Conservation (phyloP, 23 tunicate genomes). For the Halocynthia roretzi region DNA sequence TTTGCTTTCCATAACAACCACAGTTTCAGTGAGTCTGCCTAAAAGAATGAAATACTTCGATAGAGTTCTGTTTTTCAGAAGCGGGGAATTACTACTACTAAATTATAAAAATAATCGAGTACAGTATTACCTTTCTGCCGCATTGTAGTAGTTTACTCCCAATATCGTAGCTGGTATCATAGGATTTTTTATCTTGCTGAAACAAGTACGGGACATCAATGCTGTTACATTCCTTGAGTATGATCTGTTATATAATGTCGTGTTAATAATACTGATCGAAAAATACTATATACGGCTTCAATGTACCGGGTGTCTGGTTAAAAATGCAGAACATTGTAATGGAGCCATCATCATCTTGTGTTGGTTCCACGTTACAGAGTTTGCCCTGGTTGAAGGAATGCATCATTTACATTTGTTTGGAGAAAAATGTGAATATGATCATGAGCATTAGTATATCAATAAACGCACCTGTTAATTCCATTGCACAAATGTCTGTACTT, state of each 20-base stretch:
- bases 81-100: neutral
- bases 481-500: slow-evolving; percentile 53
- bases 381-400: slow-evolving; percentile 25
- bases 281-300: neutral
- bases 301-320: slow-evolving; percentile 64
- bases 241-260: slow-evolving; percentile 21
- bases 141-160: slow-evolving; percentile 67
- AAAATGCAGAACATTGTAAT: slow-evolving; percentile 56
- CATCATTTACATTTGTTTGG: neutral
- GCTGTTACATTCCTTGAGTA: slow-evolving; percentile 33
- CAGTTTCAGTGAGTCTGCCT: slow-evolving; percentile 68
- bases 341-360: slow-evolving; percentile 88
- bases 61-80: neutral
- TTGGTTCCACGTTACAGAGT: slow-evolving; percentile 73
- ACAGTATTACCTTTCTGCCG: slow-evolving; percentile 50
- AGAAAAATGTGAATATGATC: neutral
- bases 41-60: neutral
- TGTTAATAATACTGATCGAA: neutral
- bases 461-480: slow-evolving; percentile 46
- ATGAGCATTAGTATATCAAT: neutral
- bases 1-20: slow-evolving; percentile 80
- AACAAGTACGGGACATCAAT: slow-evolving; percentile 58
- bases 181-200: slow-evolving; percentile 54
- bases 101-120: neutral
- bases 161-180: slow-evolving; percentile 40